Evolutionary conservation across 2,888 invertebrate species (phyloP).

Genomic region (Campopleginae sp.): DNA sequence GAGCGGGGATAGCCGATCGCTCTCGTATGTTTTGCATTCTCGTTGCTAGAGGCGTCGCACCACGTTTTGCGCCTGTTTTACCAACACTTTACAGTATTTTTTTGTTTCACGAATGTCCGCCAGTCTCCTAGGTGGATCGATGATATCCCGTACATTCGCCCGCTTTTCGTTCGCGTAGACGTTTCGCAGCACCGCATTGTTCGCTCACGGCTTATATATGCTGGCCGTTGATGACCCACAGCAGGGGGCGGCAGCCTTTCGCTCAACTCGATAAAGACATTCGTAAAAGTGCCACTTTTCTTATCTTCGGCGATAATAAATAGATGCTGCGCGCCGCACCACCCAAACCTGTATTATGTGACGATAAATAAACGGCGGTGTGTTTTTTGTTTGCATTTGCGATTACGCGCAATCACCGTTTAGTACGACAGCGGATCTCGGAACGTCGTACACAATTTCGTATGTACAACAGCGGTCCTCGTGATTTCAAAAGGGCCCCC

Average conservation of each 20-base stretch:
- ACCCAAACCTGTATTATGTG: conserved; percentile 7
- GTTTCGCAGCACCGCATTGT: too few species aligned
- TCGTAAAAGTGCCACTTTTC: neutral
- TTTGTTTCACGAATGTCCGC: too few species aligned
- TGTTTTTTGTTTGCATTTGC: conserved; percentile 9
- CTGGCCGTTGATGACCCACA: neutral
- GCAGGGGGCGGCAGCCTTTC: neutral
- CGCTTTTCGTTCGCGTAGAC: too few species aligned
- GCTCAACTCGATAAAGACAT: neutral
- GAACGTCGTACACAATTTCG: neutral
- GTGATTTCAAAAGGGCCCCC: conserved; percentile 15
- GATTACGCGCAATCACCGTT: neutral
- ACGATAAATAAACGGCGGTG: neutral
- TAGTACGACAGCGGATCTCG: neutral
- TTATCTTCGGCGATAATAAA: neutral
- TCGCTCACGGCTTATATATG: too few species aligned
- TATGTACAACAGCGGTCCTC: conserved; percentile 1
- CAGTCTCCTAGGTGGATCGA: too few species aligned
- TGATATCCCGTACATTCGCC: too few species aligned
- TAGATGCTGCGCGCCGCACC: neutral
- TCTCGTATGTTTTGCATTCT: neutral
- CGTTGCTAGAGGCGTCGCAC: neutral
- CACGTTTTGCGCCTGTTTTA: neutral
- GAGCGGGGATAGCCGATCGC: neutral
- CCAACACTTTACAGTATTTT: too few species aligned